Percentiles rank a stretch among this genome's conserved stretches.
Evolutionary conservation across 1,140 invertebrate species (phyloP).

Genomic region (Neodiprion pinetum): DNA sequence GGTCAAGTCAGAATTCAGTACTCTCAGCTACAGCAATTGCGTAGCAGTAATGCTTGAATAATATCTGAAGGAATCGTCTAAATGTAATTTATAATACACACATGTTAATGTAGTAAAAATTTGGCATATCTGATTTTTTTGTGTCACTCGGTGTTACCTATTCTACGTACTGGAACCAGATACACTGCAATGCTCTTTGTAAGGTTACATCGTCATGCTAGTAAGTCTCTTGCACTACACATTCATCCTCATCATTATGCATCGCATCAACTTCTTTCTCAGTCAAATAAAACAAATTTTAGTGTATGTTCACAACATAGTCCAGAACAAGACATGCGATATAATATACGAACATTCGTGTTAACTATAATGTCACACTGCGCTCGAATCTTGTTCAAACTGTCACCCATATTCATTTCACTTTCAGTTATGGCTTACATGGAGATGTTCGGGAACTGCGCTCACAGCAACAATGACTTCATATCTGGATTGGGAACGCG

Average conservation of each 20-base stretch:
- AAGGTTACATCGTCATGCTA: conserved; percentile 40
- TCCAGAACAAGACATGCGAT: not conserved
- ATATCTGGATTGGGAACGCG: conserved; percentile 66
- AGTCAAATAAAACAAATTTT: not conserved
- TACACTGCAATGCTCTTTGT: conserved; percentile 31
- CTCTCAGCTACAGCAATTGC: not conserved
- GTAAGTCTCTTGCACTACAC: conserved; percentile 33
- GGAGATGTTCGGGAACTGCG: conserved; percentile 92
- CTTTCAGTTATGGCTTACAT: conserved; percentile 93
- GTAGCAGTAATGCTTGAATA: not conserved
- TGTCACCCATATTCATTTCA: conserved; percentile 14
- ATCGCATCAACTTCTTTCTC: not conserved
- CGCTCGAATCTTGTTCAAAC: not conserved
- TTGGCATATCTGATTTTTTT: conserved; percentile 12
- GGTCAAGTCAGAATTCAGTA: conserved; percentile 35
- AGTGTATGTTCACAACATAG: not conserved
- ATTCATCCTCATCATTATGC: not conserved
- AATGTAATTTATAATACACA: not conserved
- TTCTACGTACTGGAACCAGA: not conserved
- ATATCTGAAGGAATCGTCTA: not conserved
- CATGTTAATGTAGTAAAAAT: conserved; percentile 13
- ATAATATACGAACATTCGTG: not conserved
- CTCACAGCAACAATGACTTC: conserved; percentile 77
- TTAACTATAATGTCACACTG: not conserved
- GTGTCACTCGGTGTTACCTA: not conserved